Percentiles rank a stretch among this genome's conserved stretches.
Conservation (phyloP, 2,888 invertebrate genomes). For the Quadriops clusia region DNA sequence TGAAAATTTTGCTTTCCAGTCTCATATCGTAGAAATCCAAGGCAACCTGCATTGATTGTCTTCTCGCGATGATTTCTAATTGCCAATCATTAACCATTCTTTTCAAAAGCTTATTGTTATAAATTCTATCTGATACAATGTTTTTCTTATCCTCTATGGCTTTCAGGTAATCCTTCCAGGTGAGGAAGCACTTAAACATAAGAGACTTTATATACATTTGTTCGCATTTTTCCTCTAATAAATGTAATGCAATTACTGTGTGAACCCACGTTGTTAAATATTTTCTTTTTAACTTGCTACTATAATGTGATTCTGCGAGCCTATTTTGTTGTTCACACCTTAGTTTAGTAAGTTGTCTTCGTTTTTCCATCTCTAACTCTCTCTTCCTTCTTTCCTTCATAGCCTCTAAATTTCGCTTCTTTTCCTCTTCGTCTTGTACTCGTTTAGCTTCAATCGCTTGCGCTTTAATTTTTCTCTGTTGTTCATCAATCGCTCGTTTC, state of each 20-base stretch:
- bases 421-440: constrained; percentile 49
- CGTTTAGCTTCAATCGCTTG: constrained; percentile 46
- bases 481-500: constrained; percentile 39
- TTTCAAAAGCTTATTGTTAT: constrained; percentile 39
- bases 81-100: constrained; percentile 40
- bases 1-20: constrained; percentile 26
- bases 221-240: too few species aligned
- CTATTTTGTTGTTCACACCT: constrained; percentile 34
- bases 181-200: too few species aligned
- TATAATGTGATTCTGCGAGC: constrained; percentile 36
- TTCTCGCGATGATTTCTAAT: constrained; percentile 33
- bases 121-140: constrained; percentile 44
- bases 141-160: constrained; percentile 35
- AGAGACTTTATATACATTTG: too few species aligned
- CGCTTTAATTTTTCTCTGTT: constrained; percentile 45
- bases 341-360: constrained; percentile 43
- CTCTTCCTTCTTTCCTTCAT: constrained; percentile 50
- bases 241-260: too few species aligned
- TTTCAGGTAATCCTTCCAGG: constrained; percentile 30
- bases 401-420: constrained; percentile 46
- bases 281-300: constrained; percentile 29
- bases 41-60: constrained; percentile 54
- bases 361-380: constrained; percentile 42
- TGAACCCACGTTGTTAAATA: constrained; percentile 27
- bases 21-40: constrained; percentile 55